Evolutionary conservation across 2,797 vertebrate species (phyloP), one percentile per base, ranked within the genome.

Genomic region (Squalus acanthias): DNA sequence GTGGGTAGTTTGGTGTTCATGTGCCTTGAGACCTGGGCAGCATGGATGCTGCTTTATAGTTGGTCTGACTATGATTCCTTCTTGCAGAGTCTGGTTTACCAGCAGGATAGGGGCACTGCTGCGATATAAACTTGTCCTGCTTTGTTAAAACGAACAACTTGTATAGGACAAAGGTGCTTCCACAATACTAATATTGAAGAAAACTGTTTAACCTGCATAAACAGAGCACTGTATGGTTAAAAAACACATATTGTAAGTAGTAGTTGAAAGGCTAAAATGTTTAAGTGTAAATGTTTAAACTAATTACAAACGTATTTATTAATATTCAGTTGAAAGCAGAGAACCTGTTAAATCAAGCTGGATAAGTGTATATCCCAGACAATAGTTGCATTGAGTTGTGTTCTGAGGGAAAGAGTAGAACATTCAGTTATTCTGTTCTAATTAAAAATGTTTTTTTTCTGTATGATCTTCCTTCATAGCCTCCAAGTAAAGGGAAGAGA

Each of bases 401-500:
- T 95, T 53, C 13, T 70, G 63, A 69, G n/a, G 22, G 22, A 46
- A 15, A 92, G 89, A 63, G 1, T 10, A 74, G 24, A 70, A 33
- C 12, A 33, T 57, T 26, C 15, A 33, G 15, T 74, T 95, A 39
- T 53, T 22, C 39, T 95, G 57, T 63, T 63, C 26, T 33, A 91
- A 91, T 60, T 91, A 63, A 29, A 33, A 50, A 17, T 97, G 97
- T 97, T 0, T 97, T 0, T 0, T 96, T 96, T 96, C 96, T 97
- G 96, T 96, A 97, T 97, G 88, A 97, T 87, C 65, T 96, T 60
- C 96, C 65, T 96, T 60, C 96, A 53, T 79, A 99, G 99, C 97
- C 96, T 13, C 97, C 97, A 0, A 8, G 97, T 33, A 97, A 97
- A 96, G 97, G 98, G 17, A 97, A 89, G 33, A 98, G 97, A 97